phyloP scores from a whole-genome alignment of 2,797 vertebrate species.

The Pogonophryne albipinna region DNA sequence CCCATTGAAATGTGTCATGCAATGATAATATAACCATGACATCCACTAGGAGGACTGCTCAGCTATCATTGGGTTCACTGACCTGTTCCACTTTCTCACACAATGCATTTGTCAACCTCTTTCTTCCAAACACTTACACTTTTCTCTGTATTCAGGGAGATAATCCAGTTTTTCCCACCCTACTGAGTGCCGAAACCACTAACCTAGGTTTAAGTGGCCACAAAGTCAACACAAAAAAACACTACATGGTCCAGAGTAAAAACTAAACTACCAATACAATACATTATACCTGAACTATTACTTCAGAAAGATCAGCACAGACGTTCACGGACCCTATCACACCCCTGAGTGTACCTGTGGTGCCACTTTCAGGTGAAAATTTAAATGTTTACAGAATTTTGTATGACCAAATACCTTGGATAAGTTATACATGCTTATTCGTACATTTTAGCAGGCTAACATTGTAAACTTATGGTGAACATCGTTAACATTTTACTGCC shows the following conservation, averaged over 20 bases:
- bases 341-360: no score
- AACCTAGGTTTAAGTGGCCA: neutral
- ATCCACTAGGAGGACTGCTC: conserved; percentile 10
- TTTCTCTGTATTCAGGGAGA: no score
- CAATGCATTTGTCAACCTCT: no score
- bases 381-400: no score
- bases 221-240: conserved; percentile 1
- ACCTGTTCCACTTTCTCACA: neutral
- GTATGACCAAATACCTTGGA: no score
- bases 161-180: neutral
- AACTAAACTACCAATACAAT: no score
- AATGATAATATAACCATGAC: neutral
- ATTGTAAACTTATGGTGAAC: neutral
- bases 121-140: no score
- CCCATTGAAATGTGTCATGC: neutral
- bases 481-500: neutral
- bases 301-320: neutral
- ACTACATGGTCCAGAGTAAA: neutral
- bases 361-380: no score
- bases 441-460: neutral
- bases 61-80: neutral
- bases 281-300: neutral
- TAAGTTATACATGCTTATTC: no score
- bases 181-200: neutral
- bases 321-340: neutral